Percentiles rank a stretch among this genome's conserved stretches.
Conservation (phyloP, 2,113 vertebrate species). For the Amblyornis subalaris region DNA sequence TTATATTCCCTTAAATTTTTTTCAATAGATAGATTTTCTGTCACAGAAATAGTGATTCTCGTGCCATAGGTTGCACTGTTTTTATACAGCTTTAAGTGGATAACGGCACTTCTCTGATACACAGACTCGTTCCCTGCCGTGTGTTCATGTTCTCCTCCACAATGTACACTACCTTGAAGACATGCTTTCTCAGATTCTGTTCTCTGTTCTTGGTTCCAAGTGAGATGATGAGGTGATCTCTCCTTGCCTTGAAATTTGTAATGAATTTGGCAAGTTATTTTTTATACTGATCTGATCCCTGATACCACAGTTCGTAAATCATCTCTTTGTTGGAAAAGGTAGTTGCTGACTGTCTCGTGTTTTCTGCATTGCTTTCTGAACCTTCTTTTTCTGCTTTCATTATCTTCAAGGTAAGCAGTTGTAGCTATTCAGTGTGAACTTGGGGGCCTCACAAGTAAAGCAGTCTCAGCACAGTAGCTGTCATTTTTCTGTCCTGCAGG, state of each 20-base stretch:
- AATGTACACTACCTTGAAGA: neutral
- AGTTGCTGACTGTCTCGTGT: neutral
- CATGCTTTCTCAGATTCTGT: neutral
- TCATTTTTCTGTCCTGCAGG: neutral
- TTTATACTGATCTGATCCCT: neutral
- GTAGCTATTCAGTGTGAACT: neutral
- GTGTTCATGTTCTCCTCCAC: neutral
- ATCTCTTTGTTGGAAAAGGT: neutral
- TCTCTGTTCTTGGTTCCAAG: neutral
- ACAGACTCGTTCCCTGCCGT: neutral
- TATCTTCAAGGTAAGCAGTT: neutral
- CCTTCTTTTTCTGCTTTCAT: neutral
- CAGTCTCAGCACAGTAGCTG: neutral
- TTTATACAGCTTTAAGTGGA: neutral
- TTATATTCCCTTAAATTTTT: neutral
- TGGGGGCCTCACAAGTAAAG: neutral
- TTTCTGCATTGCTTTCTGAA: neutral
- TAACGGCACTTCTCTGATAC: neutral
- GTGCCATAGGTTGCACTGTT: neutral
- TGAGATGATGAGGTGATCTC: neutral
- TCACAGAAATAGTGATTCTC: neutral
- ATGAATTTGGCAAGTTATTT: neutral
- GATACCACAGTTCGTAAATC: neutral
- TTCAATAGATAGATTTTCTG: neutral
- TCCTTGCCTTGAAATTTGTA: neutral